Base-by-base conservation (phyloP, 2,797 vertebrate species). In the Characodon lateralis region DNA sequence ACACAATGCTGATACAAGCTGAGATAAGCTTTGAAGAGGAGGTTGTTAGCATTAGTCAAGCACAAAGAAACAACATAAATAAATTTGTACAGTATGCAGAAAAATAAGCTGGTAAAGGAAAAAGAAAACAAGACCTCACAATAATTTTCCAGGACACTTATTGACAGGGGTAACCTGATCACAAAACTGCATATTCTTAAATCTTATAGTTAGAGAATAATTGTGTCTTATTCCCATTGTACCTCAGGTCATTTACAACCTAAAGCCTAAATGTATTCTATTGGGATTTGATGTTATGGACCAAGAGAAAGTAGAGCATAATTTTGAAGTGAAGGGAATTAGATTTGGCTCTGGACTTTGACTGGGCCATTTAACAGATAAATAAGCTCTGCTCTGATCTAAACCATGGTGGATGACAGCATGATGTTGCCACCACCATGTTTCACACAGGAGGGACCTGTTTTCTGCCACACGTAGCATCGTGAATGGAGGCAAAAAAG, bases 41-140 rank as follows among this genome's bases (percentile, higher is more conserved):
- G 75, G 83, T 89, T 91, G 85, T 88, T 86, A 82, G 80, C 70
- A 75, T 89, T 90, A 87, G 79, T 88, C 82, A 61, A 55, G 74
- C 73, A 73, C 76, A 66, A 88, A 89, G 78, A 16, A 72, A 83
- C 65, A 71, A 10, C 35, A 51, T 65, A 71, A 82, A 85, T 73
- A 70, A 82, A 66, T 78, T 85, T 66, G 65, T 77, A 51, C 46
- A 65, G 28, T 22, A 76, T 66, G 68, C 66, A 26, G 78, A 73
- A 88, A 35, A 88, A 89, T 84, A 85, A 87, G 46, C 56, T 43
- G 0, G 71, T 78, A 80, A 88, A 71, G 71, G 74, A 71, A 72
- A 9, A 53, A 75, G 76, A 77, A 82, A 72, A 73, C 59, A 73
- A 80, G 74, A 43, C 6, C 31, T 41, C 55, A 68, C 72, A 78